phyloP scores from a whole-genome alignment of 2,797 vertebrate genomes.

The Crypturellus tataupa region DNA sequence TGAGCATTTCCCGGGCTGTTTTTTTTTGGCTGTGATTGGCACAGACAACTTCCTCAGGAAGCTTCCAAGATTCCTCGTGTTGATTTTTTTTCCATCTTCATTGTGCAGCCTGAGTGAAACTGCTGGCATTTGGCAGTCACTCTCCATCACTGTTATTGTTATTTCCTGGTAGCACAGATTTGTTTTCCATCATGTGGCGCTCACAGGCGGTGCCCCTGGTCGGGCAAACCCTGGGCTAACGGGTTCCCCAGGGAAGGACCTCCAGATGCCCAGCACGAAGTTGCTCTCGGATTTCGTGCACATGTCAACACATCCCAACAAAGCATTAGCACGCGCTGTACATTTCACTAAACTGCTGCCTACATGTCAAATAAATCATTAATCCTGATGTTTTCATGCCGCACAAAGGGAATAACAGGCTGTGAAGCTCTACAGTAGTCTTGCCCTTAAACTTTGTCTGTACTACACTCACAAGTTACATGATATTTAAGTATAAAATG shows the following conservation, averaged over 20 bases:
- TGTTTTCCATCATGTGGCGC: constrained; percentile 39
- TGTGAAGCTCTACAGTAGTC: background rate
- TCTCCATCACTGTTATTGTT: background rate
- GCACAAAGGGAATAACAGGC: background rate
- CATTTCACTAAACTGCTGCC: background rate
- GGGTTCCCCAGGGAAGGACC: background rate
- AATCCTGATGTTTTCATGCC: background rate
- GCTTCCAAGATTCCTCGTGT: background rate
- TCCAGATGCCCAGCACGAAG: background rate
- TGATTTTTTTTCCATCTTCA: constrained; percentile 19
- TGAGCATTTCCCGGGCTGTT: background rate
- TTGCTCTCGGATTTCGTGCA: background rate
- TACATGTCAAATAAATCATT: constrained; percentile 18
- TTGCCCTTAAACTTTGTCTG: background rate
- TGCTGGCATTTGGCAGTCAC: constrained; percentile 26
- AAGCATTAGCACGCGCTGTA: background rate
- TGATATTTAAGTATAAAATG: background rate
- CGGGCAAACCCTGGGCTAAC: background rate
- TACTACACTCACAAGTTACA: background rate
- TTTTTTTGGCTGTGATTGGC: background rate
- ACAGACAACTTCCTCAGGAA: constrained; percentile 54
- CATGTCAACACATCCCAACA: background rate
- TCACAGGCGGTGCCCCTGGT: constrained; percentile 1
- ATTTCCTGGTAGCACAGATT: background rate
- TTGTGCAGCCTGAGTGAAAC: constrained; percentile 42